Evolutionary conservation across 1,140 invertebrate species (phyloP).

Genomic region (Liolophura sinensis): DNA sequence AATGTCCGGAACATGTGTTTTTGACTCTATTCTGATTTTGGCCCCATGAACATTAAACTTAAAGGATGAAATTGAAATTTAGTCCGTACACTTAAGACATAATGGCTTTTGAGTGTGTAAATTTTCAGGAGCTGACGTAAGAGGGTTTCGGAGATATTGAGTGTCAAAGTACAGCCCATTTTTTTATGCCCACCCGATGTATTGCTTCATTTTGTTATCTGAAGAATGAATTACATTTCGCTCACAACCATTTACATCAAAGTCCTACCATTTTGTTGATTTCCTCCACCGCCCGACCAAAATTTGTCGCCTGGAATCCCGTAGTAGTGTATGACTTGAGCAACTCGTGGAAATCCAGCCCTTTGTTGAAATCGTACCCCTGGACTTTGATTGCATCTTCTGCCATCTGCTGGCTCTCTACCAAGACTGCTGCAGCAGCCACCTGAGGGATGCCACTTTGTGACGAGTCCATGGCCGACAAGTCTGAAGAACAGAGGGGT

Average conservation of each 20-base stretch:
- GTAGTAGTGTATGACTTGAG: constrained; percentile 78
- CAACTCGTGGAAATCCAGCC: constrained; percentile 83
- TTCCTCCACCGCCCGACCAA: constrained; percentile 87
- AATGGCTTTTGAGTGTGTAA: too few relatives aligned
- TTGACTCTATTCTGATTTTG: too few relatives aligned
- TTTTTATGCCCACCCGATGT: too few relatives aligned
- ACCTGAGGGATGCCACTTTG: not conserved
- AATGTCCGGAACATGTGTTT: too few relatives aligned
- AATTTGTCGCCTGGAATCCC: constrained; percentile 97
- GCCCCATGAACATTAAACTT: too few relatives aligned
- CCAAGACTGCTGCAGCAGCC: constrained; percentile 67
- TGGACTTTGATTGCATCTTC: constrained; percentile 62
- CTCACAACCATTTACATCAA: not conserved
- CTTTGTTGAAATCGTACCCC: constrained; percentile 90
- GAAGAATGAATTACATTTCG: not conserved
- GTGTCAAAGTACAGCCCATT: too few relatives aligned
- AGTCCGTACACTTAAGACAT: too few relatives aligned
- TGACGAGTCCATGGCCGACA: not conserved
- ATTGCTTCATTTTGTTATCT: too few relatives aligned
- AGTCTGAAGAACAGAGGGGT: not conserved
- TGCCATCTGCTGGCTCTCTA: constrained; percentile 67
- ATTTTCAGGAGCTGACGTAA: too few relatives aligned
- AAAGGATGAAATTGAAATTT: too few relatives aligned
- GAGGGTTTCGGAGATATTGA: too few relatives aligned
- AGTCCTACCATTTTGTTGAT: constrained; percentile 94